Percentiles rank a stretch among this genome's conserved stretches.
Conservation (phyloP, 2,888 invertebrate genomes). For the Brachycybe producta region DNA sequence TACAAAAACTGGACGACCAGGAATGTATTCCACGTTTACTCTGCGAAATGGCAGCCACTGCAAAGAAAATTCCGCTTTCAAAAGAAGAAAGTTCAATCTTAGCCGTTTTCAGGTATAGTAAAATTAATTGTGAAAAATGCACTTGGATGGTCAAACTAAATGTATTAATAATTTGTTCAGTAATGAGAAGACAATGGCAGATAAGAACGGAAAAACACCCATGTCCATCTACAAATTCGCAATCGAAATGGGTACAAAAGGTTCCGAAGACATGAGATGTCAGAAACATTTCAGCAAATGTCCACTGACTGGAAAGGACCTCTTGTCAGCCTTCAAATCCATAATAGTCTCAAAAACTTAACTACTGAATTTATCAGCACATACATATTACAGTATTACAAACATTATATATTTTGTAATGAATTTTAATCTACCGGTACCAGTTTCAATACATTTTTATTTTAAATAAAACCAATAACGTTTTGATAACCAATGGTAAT, state of each 20-base stretch:
- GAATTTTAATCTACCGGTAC: too few relatives aligned
- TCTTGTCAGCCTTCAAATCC: conserved; percentile 11
- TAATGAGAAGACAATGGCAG: conserved; percentile 1
- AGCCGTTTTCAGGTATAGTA: conserved; percentile 18
- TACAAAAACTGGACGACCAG: conserved; percentile 19
- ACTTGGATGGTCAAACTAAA: background rate
- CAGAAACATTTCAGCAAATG: conserved; percentile 9
- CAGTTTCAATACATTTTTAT: too few relatives aligned
- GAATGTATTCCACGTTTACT: conserved; percentile 19
- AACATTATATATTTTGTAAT: too few relatives aligned
- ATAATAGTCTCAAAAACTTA: too few relatives aligned
- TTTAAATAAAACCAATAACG: too few relatives aligned
- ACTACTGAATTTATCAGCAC: too few relatives aligned
- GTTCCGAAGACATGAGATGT: conserved; percentile 7
- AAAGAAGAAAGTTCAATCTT: conserved; percentile 18
- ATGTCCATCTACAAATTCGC: conserved; percentile 9
- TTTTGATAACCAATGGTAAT: too few relatives aligned
- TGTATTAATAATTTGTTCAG: background rate
- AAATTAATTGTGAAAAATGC: conserved; percentile 32
- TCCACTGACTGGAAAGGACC: conserved; percentile 10
- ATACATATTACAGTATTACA: too few relatives aligned
- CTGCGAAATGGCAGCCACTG: conserved; percentile 18
- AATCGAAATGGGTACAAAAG: background rate
- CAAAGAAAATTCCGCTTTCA: conserved; percentile 6
- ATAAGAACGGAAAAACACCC: conserved; percentile 10